These are phyloP conservation scores for Bruchidius siliquastri DNA, from an alignment of 2,888 invertebrate species.

Conservation along the genomic window DNA sequence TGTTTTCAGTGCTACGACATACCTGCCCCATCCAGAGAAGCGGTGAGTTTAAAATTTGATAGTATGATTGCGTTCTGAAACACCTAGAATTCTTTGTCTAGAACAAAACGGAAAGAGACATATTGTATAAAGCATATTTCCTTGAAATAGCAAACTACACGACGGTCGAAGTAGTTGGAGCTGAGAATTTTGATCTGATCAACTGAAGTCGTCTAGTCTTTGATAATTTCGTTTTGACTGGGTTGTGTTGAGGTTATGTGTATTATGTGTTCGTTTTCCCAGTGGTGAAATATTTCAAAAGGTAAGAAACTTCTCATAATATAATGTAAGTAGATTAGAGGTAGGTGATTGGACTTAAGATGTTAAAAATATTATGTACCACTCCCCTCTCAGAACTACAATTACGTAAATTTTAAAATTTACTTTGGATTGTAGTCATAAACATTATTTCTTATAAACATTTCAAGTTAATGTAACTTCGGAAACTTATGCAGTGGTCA, in stretches of 20 bases:
- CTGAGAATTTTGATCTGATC: conserved; percentile 4
- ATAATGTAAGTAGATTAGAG: neutral
- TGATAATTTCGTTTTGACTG: neutral
- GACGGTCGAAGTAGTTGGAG: conserved; percentile 18
- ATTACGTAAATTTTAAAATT: no score
- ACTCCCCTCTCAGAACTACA: no score
- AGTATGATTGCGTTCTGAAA: conserved; percentile 2
- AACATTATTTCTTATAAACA: no score
- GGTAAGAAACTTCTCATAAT: neutral
- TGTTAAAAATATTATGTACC: no score
- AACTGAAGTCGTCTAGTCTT: conserved; percentile 1
- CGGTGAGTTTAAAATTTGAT: conserved; percentile 17
- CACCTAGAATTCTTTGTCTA: conserved; percentile 18
- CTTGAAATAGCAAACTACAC: conserved; percentile 38
- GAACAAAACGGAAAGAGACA: conserved; percentile 29
- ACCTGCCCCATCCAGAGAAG: conserved; percentile 15
- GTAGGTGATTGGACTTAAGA: neutral
- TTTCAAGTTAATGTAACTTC: no score
- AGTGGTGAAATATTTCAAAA: conserved; percentile 3
- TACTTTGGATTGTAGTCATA: no score
- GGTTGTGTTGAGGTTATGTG: conserved; percentile 11
- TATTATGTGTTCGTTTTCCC: conserved; percentile 6
- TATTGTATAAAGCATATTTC: conserved; percentile 31
- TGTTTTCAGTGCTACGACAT: conserved; percentile 39
- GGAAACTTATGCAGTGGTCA: no score